A percentile compares a stretch with the other conserved stretches of the same genome.
phyloP scores from a whole-genome alignment of 2,797 vertebrate species.

The Cyprinella venusta region DNA sequence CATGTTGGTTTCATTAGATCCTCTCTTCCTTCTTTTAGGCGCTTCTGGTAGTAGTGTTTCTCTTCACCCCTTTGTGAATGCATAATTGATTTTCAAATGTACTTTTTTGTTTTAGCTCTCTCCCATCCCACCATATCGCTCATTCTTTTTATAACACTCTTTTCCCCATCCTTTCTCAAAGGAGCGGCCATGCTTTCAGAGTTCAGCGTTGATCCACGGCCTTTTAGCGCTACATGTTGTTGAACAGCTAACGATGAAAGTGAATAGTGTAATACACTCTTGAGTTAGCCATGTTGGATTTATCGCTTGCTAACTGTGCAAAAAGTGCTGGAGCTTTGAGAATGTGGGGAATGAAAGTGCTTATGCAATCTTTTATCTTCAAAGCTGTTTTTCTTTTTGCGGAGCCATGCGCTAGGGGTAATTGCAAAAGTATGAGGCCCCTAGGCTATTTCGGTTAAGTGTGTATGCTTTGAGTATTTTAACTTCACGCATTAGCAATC shows the following conservation, averaged over 20 bases:
- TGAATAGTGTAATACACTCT: conserved; percentile 66
- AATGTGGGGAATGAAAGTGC: conserved; percentile 62
- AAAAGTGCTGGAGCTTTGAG: conserved; percentile 71
- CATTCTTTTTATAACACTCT: conserved; percentile 36
- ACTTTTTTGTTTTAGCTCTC: conserved; percentile 60
- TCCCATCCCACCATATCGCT: conserved; percentile 61
- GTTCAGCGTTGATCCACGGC: conserved; percentile 69
- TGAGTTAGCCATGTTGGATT: conserved; percentile 67
- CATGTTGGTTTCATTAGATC: conserved; percentile 78
- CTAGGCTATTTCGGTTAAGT: conserved; percentile 79
- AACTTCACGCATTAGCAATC: conserved; percentile 71
- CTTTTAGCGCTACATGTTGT: conserved; percentile 70
- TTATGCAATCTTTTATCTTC: conserved; percentile 68
- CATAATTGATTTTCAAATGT: conserved; percentile 84
- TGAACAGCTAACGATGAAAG: conserved; percentile 71
- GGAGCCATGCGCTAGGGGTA: conserved; percentile 64
- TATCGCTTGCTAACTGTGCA: conserved; percentile 71
- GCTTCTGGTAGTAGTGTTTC: conserved; percentile 72
- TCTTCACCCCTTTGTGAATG: conserved; percentile 76
- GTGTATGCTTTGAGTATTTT: conserved; percentile 75
- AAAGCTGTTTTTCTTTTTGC: conserved; percentile 67
- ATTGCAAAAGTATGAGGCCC: conserved; percentile 80
- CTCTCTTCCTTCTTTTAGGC: conserved; percentile 77
- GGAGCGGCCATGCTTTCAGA: conserved; percentile 71
- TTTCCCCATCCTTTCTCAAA: conserved; percentile 63